Evolutionary conservation across 2,113 vertebrate genomes (phyloP).

Genomic region (Trochalopteron elliotii): DNA sequence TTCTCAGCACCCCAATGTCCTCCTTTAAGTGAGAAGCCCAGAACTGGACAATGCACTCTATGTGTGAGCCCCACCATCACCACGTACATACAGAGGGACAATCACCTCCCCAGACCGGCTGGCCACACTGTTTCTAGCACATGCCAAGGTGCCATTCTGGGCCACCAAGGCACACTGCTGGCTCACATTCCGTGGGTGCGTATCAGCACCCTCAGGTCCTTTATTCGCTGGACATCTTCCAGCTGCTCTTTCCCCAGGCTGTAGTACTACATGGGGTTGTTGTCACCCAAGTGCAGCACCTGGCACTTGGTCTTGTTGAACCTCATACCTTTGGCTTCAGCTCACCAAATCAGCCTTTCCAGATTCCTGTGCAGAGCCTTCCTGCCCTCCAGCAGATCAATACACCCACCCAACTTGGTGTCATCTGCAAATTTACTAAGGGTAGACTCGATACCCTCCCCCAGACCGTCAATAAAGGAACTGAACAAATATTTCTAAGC

Average conservation of each 20-base stretch:
- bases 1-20: background rate
- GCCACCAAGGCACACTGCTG: background rate
- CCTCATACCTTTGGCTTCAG: background rate
- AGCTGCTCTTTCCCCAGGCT: background rate
- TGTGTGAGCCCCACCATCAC: background rate
- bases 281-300: background rate
- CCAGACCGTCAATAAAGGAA: background rate
- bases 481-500: background rate
- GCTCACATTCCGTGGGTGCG: accelerated
- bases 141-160: background rate
- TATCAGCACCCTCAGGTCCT: background rate
- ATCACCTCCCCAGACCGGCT: background rate
- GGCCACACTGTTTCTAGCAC: no score
- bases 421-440: background rate
- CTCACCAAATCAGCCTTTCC: background rate
- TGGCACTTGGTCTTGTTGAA: background rate
- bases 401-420: background rate
- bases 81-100: background rate
- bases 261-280: background rate
- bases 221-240: background rate
- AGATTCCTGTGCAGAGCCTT: background rate
- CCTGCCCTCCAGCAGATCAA: background rate
- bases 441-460: background rate
- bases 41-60: background rate
- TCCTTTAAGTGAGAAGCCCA: background rate